phyloP scores from a whole-genome alignment of 2,113 vertebrate genomes.

The Coryphaenoides rupestris region DNA sequence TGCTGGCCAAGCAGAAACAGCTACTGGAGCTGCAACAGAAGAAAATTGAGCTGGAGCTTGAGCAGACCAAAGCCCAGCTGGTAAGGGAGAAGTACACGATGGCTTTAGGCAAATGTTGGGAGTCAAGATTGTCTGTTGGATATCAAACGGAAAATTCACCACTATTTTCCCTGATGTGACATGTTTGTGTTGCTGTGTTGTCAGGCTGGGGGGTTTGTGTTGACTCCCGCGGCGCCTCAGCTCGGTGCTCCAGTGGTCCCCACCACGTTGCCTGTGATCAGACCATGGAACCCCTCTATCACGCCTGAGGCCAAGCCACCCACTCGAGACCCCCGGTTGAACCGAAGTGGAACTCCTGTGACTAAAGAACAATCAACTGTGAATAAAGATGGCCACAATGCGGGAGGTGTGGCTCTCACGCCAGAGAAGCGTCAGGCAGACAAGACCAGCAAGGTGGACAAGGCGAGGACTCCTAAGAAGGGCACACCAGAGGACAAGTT shows the following conservation, averaged over 20 bases:
- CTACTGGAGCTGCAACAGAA: slow-evolving; percentile 98
- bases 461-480: slow-evolving; percentile 73
- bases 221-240: slow-evolving; percentile 14
- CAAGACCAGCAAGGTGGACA: slow-evolving; percentile 78
- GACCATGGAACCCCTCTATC: slow-evolving; percentile 76
- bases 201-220: slow-evolving; percentile 59
- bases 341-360: slow-evolving; percentile 67
- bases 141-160: too few species aligned
- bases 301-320: slow-evolving; percentile 76
- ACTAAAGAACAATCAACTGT: slow-evolving; percentile 78
- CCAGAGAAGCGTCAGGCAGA: slow-evolving; percentile 76
- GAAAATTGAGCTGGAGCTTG: slow-evolving; percentile 96
- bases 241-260: slow-evolving; percentile 7
- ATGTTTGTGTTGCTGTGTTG: background rate
- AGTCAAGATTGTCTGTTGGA: too few species aligned
- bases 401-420: slow-evolving; percentile 39
- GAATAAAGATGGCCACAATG: slow-evolving; percentile 73
- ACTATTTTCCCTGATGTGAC: too few species aligned
- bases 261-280: slow-evolving; percentile 58
- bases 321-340: slow-evolving; percentile 90
- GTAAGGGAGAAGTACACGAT: slow-evolving; percentile 66
- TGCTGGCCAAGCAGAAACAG: slow-evolving; percentile 97
- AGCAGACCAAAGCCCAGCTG: slow-evolving; percentile 97
- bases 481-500: slow-evolving; percentile 81
- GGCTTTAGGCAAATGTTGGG: too few species aligned